Conservation (phyloP, 2,888 invertebrate genomes). For the Eutolmus rufibarbis region DNA sequence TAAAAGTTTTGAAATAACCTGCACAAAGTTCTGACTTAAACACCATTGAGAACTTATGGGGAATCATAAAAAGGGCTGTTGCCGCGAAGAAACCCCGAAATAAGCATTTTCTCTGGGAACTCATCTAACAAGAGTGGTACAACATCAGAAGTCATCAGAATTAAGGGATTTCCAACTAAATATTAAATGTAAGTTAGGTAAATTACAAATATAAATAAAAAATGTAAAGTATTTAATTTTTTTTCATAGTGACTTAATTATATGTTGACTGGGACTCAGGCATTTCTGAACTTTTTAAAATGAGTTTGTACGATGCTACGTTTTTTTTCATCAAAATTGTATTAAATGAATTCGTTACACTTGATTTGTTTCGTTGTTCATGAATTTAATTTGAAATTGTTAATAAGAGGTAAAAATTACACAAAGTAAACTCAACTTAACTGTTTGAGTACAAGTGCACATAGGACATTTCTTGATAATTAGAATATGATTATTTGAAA, state of each 20-base stretch:
- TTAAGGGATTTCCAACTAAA: background rate
- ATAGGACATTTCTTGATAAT: too few relatives aligned
- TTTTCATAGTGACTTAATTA: background rate
- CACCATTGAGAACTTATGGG: background rate
- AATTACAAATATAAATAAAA: background rate
- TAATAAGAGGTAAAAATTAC: too few relatives aligned
- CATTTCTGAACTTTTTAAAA: background rate
- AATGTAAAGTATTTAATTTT: background rate
- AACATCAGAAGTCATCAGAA: background rate
- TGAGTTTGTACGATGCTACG: background rate
- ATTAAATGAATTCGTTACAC: background rate
- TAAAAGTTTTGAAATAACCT: background rate
- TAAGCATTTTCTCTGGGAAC: background rate
- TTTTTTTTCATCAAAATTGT: background rate
- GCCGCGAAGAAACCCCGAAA: background rate
- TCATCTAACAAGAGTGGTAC: background rate
- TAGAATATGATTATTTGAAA: too few relatives aligned
- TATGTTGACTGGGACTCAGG: background rate
- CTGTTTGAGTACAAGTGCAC: too few relatives aligned
- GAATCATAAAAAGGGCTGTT: background rate
- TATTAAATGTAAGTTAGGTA: background rate
- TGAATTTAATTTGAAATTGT: background rate
- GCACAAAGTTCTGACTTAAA: background rate
- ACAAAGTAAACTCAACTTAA: too few relatives aligned
- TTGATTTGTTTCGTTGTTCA: background rate